These are phyloP conservation scores for Periophthalmodon schlosseri DNA, from an alignment of 2,113 vertebrate species.

Conservation along the genomic window DNA sequence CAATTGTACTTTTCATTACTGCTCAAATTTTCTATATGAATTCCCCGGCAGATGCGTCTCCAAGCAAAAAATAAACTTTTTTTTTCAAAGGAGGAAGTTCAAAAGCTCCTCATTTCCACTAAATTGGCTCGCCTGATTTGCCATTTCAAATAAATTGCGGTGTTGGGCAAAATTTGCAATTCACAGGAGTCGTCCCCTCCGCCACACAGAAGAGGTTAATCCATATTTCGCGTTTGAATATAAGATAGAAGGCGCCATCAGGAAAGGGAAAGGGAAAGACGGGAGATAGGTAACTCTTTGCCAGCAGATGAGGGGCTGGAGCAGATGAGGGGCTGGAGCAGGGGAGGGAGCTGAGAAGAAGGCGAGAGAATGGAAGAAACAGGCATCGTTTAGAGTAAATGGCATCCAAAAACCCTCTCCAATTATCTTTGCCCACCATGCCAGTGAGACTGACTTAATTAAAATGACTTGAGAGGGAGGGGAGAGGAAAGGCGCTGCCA, in stretches of 20 bases:
- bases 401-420: conserved; percentile 84
- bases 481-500: conserved; percentile 65
- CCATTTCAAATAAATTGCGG: conserved; percentile 74
- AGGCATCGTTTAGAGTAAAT: conserved; percentile 81
- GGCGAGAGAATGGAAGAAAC: conserved; percentile 74
- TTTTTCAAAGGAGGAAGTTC: conserved; percentile 64
- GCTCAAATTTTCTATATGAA: conserved; percentile 15
- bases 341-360: conserved; percentile 56
- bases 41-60: conserved; percentile 15
- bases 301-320: conserved; percentile 60
- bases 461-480: conserved; percentile 81
- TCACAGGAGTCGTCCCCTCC: conserved; percentile 65
- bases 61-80: conserved; percentile 45
- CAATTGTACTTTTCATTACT: conserved; percentile 40
- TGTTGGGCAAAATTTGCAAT: conserved; percentile 72
- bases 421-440: conserved; percentile 85
- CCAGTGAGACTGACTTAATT: conserved; percentile 85
- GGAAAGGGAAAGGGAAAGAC: conserved; percentile 30
- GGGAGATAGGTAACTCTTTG: conserved; percentile 64
- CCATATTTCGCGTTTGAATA: conserved; percentile 73
- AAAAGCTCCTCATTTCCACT: conserved; percentile 62
- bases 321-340: conserved; percentile 18
- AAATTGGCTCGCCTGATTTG: conserved; percentile 71
- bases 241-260: conserved; percentile 58
- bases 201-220: conserved; percentile 73